Evolutionary conservation across 2,797 vertebrate genomes (phyloP), one percentile per base, ranked within the genome.

Genomic region (Phrynocephalus guinanensis): DNA sequence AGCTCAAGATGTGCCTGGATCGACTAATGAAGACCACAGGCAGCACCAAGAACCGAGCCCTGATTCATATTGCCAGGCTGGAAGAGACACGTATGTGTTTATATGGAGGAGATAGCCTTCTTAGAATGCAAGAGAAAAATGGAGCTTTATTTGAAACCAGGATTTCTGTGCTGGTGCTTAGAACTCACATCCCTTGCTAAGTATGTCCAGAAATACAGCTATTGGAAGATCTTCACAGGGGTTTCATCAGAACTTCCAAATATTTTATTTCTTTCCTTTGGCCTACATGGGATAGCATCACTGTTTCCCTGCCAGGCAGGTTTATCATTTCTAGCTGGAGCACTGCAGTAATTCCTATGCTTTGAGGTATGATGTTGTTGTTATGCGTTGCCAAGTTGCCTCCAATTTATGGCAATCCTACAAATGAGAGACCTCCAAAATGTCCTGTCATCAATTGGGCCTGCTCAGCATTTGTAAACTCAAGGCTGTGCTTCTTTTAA

Each of bases 1-100:
- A 97, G 94, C 97, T 99, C 48, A 96, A 93, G 89, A 97, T 98
- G 95, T 99, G 98, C 89, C 96, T 98, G 94, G 98, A 98, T 89
- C 96, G 98, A 89, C 97, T 99, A 79, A 96, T 97, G 86, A 96
- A 91, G 89, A 91, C 98, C 89, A 97, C 99, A 79, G 93, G 91
- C 91, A 98, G 98, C 95, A 97, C 97, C 96, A 99, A 99, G 96
- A 99, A 99, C 96, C 96, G 98, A 63, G 98, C 99, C 77, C 96
- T 99, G 89, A 97, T 99, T 82, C 98, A 99, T 96, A 99, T 99
- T 0, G 98, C 98, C 24, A 98, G 98, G 48, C 96, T 99, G 76
- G 99, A 99, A 94, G 99, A 99, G 90, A 97, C 98, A 84, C 97
- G 99, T 99, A 95, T 0, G 95, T 89, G 20, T 1, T 38, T 22